Conservation (phyloP, 2,797 vertebrate species). For the Sorex maritimensis region DNA sequence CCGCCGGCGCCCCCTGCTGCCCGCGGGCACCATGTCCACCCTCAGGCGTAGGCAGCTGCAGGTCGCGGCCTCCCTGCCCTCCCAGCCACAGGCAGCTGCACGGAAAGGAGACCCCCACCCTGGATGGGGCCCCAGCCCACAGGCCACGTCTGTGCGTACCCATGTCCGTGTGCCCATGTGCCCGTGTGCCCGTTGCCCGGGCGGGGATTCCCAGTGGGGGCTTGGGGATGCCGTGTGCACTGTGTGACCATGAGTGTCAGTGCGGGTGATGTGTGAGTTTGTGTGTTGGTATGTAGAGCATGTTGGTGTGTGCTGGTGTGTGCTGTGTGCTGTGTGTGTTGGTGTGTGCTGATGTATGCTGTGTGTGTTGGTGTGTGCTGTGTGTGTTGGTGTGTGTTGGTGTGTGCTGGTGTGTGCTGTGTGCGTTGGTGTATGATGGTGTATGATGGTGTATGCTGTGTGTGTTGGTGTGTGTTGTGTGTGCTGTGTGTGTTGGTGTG, state of each 20-base stretch:
- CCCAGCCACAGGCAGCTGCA: too few species aligned
- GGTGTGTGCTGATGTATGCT: too few species aligned
- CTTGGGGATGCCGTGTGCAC: too few species aligned
- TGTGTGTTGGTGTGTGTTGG: too few species aligned
- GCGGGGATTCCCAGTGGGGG: too few species aligned
- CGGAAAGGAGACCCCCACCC: background rate
- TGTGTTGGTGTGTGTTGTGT: background rate
- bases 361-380: background rate
- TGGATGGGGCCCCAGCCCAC: slow-evolving; percentile 41
- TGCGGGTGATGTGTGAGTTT: too few species aligned
- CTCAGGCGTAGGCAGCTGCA: slow-evolving; percentile 30
- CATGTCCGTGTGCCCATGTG: too few species aligned
- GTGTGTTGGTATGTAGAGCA: background rate
- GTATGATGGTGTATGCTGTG: background rate
- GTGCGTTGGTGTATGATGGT: background rate
- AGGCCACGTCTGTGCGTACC: background rate
- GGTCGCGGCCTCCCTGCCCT: too few species aligned
- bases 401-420: too few species aligned
- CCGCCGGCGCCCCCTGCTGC: background rate
- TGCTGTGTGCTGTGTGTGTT: background rate
- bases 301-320: background rate
- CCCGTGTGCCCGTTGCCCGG: too few species aligned
- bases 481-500: background rate
- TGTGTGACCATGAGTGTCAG: too few species aligned
- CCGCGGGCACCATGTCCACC: too few species aligned